Evolutionary conservation across 2,797 vertebrate genomes (phyloP).

Genomic region (Gila robusta): DNA sequence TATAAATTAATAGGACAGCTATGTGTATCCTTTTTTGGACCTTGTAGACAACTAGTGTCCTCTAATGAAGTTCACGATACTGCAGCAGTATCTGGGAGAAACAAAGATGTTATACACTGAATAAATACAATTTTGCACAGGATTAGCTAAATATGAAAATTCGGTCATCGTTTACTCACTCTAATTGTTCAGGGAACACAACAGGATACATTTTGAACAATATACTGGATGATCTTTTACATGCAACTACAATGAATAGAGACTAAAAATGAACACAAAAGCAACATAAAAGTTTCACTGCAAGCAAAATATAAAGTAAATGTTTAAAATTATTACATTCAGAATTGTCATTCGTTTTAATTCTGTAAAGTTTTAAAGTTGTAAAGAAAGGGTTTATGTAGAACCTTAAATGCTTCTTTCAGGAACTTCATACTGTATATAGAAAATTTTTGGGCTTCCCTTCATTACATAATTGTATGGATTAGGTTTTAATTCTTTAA

Average conservation of each 20-base stretch:
- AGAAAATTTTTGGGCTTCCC: not conserved
- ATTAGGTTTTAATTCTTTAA: not conserved
- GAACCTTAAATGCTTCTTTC: not conserved
- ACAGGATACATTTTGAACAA: too few relatives aligned
- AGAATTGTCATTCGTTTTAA: not conserved
- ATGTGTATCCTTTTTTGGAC: not conserved
- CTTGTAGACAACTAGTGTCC: not conserved
- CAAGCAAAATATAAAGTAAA: not conserved
- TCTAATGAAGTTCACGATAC: conserved; percentile 13
- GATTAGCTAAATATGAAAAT: not conserved
- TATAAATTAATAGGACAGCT: conserved; percentile 33
- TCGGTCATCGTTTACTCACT: not conserved
- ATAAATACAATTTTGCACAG: not conserved
- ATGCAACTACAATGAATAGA: not conserved
- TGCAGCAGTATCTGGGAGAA: not conserved
- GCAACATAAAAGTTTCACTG: not conserved
- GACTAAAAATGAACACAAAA: not conserved
- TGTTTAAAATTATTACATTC: not conserved
- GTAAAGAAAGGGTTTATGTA: not conserved
- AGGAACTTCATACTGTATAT: not conserved
- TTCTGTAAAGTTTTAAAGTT: not conserved
- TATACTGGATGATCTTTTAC: not conserved
- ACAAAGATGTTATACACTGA: not conserved
- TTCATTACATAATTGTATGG: not conserved
- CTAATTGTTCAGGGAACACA: too few relatives aligned